Percentiles rank a stretch among this genome's conserved stretches.
Conservation (phyloP, 1,140 invertebrate genomes). For the Drosophila pallidifrons region DNA sequence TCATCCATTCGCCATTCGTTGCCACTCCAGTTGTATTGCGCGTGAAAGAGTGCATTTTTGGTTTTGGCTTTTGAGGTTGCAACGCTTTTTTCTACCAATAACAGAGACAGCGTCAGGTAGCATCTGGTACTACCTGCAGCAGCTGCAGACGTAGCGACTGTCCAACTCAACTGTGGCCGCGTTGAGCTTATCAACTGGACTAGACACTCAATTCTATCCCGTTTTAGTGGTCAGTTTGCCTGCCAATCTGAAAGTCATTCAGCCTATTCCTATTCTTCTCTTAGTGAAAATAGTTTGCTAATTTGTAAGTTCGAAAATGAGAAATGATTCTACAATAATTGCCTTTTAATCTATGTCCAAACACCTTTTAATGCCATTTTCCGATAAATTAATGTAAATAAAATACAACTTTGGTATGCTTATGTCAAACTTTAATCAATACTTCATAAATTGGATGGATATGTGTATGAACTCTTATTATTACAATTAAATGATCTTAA, state of each 20-base stretch:
- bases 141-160: neutral
- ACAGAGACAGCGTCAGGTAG: neutral
- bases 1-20: neutral
- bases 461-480: too few relatives aligned
- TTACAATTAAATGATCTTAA: too few relatives aligned
- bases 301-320: neutral
- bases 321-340: too few relatives aligned
- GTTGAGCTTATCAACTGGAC: neutral
- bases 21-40: conserved; percentile 27
- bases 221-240: neutral
- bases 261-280: neutral
- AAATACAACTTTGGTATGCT: too few relatives aligned
- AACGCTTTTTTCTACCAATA: conserved; percentile 18
- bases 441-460: too few relatives aligned
- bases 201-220: conserved; percentile 1
- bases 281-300: neutral
- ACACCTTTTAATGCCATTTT: too few relatives aligned
- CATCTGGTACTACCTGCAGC: conserved; percentile 6
- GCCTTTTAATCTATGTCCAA: too few relatives aligned
- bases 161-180: conserved; percentile 8
- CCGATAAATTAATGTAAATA: too few relatives aligned
- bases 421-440: too few relatives aligned
- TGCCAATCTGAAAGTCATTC: neutral
- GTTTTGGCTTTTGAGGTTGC: conserved; percentile 70
- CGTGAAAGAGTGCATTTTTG: conserved; percentile 65